These are phyloP conservation scores for Telmatherina bonti DNA, from an alignment of 2,797 vertebrate genomes.

Conservation along the genomic window DNA sequence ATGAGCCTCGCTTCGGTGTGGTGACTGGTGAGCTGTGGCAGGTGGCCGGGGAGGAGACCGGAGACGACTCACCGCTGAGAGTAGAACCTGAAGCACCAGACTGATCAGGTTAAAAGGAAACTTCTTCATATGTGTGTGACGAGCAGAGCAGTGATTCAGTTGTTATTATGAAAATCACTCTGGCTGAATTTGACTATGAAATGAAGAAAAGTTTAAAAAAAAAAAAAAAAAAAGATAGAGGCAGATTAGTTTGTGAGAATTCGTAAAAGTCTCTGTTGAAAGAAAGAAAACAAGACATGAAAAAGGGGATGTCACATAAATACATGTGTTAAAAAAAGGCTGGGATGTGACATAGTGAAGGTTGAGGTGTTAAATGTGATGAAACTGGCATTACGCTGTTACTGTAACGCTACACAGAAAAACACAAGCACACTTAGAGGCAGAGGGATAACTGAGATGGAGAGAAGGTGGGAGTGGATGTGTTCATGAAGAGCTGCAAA, in stretches of 20 bases:
- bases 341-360: slow-evolving; percentile 39
- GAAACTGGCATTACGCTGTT: slow-evolving; percentile 42
- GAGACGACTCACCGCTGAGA: slow-evolving; percentile 94
- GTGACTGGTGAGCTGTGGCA: slow-evolving; percentile 95
- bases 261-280: slow-evolving; percentile 5
- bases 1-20: slow-evolving; percentile 92
- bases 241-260: slow-evolving; percentile 3
- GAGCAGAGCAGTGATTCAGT: slow-evolving; percentile 41
- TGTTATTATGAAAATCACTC: slow-evolving; percentile 43
- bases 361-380: slow-evolving; percentile 54
- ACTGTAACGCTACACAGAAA: slow-evolving; percentile 38
- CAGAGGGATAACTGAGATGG: slow-evolving; percentile 51
- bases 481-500: slow-evolving; percentile 28
- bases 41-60: slow-evolving; percentile 94
- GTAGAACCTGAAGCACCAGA: slow-evolving; percentile 85
- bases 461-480: slow-evolving; percentile 33
- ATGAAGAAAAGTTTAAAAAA: slow-evolving; percentile 37
- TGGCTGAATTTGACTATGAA: slow-evolving; percentile 29
- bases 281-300: slow-evolving; percentile 20
- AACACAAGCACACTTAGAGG: slow-evolving; percentile 45
- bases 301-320: slow-evolving; percentile 39
- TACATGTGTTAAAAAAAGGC: slow-evolving; percentile 40
- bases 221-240: slow-evolving; percentile 19
- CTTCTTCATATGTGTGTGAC: slow-evolving; percentile 23
- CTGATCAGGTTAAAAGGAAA: too few relatives aligned